A percentile compares a stretch with the other conserved stretches of the same genome.
These are phyloP conservation scores for Aulostomus chinensis DNA, from an alignment of 2,797 vertebrate genomes.

Conservation along the genomic window DNA sequence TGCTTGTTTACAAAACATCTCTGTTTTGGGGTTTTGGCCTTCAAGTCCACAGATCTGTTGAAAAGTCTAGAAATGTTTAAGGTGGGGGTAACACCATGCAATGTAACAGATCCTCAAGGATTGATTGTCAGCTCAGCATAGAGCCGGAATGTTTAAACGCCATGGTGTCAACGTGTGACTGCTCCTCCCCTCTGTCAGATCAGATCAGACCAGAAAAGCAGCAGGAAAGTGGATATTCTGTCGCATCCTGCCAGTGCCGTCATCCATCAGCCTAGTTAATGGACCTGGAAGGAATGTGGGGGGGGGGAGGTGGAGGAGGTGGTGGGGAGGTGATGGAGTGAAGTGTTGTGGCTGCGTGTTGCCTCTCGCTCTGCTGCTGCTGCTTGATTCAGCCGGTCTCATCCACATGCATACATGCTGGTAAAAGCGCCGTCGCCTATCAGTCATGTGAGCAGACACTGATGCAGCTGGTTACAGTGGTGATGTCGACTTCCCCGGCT, in stretches of 20 bases:
- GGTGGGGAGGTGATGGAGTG: constrained; percentile 3
- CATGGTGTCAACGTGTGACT: constrained; percentile 25
- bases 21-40: no score
- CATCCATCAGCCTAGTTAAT: constrained; percentile 66
- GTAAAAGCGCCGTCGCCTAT: constrained; percentile 21
- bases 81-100: no score
- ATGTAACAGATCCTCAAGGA: no score
- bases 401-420: background rate
- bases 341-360: constrained; percentile 4
- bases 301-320: constrained; percentile 1
- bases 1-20: no score
- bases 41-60: no score
- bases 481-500: constrained; percentile 30
- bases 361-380: background rate
- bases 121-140: no score
- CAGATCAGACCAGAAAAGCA: constrained; percentile 35
- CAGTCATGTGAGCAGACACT: constrained; percentile 27
- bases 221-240: constrained; percentile 48
- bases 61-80: no score
- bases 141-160: no score
- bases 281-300: constrained; percentile 36
- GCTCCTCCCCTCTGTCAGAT: constrained; percentile 30
- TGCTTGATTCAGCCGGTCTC: no score
- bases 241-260: constrained; percentile 23
- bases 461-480: constrained; percentile 35